Evolutionary conservation across 2,888 invertebrate genomes (phyloP), one percentile per base, ranked within the genome.

Genomic region (Cecidostiba fungosa): DNA sequence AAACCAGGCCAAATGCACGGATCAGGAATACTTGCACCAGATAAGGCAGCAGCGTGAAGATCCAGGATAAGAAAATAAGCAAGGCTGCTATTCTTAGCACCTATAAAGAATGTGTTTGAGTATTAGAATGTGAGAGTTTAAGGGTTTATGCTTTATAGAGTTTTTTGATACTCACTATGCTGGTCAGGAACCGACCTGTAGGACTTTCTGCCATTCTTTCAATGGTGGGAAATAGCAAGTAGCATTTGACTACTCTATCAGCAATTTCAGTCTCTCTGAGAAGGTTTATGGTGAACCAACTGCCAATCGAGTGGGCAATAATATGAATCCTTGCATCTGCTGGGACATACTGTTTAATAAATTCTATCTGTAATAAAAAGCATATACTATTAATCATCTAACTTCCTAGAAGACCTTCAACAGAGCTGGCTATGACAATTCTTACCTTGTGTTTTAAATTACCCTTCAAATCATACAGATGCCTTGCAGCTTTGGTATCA

Each of bases 281-380:
- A 77, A 98, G 92, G 91, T 98, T 96, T 84, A 98, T 91, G 87
- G 96, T 95, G 90, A 98, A 96, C 95, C 98, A 98, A 80, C 96
- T 95, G 4, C 99, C 99, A 90, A 98, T 97, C 0, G 98, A 98
- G 94, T 99, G 98, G 1, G 97, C 98, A 89, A 98, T 95, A 62
- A 98, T 93, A 92, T 98, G 96, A 66, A 99, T 92, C 91, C 95
- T 96, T n/a, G 96, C 95, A 90, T 95, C 94, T 87, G 94, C 93
- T 82, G 97, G 97, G 87, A 98, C 94, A 91, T 95, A 96, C 88
- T 96, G 95, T 89, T 95, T 94, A 84, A 98, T 96, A 91, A 98
- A 97, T 84, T 95, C 95, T 74, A 94, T 91, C 94, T 93, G 93
- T 19, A 93, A 93, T 90, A 84, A 78, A 80, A 54, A 81, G 29